phyloP scores from a whole-genome alignment of 2,888 invertebrate species.

The Drosophila eohydei region DNA sequence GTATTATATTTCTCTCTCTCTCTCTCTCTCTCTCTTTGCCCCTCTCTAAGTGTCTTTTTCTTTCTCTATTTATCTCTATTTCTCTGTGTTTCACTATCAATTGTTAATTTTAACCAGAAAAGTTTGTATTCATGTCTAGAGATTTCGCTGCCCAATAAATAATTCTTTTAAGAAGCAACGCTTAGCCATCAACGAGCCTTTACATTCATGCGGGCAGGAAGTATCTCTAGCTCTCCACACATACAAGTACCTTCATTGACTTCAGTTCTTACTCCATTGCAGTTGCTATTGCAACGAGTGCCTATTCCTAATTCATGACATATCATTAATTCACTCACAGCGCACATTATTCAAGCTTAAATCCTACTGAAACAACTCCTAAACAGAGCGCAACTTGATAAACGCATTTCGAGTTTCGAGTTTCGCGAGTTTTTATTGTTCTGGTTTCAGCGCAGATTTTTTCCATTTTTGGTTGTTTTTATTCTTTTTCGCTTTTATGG shows the following conservation, averaged over 20 bases:
- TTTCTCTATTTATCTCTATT: too few species aligned
- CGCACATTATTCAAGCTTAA: slow-evolving; percentile 19
- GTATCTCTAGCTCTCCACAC: not conserved
- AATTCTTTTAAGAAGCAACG: not conserved
- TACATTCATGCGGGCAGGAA: not conserved
- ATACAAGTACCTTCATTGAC: not conserved
- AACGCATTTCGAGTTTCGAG: slow-evolving; percentile 42
- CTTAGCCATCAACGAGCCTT: not conserved
- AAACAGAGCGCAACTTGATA: slow-evolving; percentile 74
- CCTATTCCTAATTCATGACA: slow-evolving; percentile 7
- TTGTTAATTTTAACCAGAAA: not conserved
- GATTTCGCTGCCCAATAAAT: not conserved
- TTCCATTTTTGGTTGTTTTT: slow-evolving; percentile 17
- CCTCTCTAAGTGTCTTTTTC: too few species aligned
- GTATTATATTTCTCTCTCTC: too few species aligned
- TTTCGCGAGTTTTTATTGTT: slow-evolving; percentile 47
- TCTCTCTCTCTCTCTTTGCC: too few species aligned
- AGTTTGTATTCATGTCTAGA: not conserved
- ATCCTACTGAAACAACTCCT: slow-evolving; percentile 25
- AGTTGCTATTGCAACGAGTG: not conserved
- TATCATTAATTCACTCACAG: slow-evolving; percentile 32
- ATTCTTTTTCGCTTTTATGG: slow-evolving; percentile 9
- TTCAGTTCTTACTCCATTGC: not conserved
- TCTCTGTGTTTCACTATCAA: too few species aligned
- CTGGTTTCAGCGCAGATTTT: slow-evolving; percentile 17